Percentiles rank a stretch among this genome's conserved stretches.
These are phyloP conservation scores for Centropristis striata DNA, from an alignment of 2,113 vertebrate genomes.

Conservation along the genomic window DNA sequence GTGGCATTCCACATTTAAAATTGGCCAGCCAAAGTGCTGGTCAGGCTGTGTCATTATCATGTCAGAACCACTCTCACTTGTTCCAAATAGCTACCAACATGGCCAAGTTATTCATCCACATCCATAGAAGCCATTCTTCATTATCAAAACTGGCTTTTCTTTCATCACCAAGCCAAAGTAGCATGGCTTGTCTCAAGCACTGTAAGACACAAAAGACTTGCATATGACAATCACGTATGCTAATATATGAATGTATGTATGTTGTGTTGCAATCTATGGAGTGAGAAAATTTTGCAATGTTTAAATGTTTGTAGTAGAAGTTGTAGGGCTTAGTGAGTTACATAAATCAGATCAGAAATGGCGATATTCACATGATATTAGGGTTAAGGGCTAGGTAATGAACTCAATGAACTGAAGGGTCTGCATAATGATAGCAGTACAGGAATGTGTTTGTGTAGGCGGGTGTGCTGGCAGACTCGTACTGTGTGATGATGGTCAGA, in stretches of 20 bases:
- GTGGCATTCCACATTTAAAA: constrained; percentile 24
- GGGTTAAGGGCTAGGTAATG: constrained; percentile 13
- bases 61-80: constrained; percentile 44
- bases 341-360: neutral
- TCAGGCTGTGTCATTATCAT: constrained; percentile 68
- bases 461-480: constrained; percentile 47
- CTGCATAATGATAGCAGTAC: neutral
- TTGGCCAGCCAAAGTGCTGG: constrained; percentile 27
- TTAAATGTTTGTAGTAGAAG: neutral
- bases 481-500: constrained; percentile 49
- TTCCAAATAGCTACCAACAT: constrained; percentile 30
- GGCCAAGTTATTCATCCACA: constrained; percentile 16
- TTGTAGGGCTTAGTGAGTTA: neutral
- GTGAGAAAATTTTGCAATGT: neutral
- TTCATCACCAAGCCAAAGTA: neutral
- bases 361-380: neutral
- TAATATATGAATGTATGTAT: neutral
- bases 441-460: constrained; percentile 27
- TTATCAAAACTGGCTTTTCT: constrained; percentile 26
- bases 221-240: neutral
- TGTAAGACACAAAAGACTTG: neutral
- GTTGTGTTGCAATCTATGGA: neutral
- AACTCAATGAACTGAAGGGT: constrained; percentile 37
- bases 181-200: constrained; percentile 11
- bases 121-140: constrained; percentile 29